Percentiles rank a stretch among this genome's conserved stretches.
Evolutionary conservation across 2,113 vertebrate species (phyloP).

Genomic region (Xiphophorus couchianus): DNA sequence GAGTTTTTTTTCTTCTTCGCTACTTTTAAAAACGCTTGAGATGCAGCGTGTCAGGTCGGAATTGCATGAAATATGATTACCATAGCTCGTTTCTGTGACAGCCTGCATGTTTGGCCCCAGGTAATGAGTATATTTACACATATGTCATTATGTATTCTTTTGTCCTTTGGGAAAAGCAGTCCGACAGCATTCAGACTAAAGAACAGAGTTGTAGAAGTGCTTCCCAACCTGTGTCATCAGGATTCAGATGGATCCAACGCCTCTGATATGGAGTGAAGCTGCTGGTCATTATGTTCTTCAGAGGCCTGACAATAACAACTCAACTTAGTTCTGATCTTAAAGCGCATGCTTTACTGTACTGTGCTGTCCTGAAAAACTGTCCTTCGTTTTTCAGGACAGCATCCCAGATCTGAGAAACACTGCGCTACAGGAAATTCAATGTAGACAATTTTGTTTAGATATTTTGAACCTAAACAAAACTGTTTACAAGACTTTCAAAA

Average conservation of each 20-base stretch:
- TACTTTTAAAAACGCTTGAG: neutral
- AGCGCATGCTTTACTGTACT: neutral
- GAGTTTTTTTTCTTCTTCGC: neutral
- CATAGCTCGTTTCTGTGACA: neutral
- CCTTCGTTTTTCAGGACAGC: no score
- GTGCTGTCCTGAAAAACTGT: no score
- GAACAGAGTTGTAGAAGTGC: neutral
- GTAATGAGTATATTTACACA: no score
- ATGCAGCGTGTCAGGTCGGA: neutral
- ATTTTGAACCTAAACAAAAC: no score
- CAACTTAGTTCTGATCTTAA: neutral
- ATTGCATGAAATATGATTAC: neutral
- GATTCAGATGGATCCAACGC: neutral
- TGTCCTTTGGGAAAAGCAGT: neutral
- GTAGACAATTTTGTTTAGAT: no score
- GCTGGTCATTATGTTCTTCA: neutral
- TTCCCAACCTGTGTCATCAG: neutral
- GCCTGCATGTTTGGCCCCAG: neutral
- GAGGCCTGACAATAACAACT: neutral
- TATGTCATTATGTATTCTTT: neutral
- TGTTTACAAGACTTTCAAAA: no score
- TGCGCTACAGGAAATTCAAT: no score
- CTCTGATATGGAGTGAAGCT: neutral
- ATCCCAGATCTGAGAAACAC: no score
- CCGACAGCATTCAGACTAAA: no score